A percentile compares a stretch with the other conserved stretches of the same genome.
Evolutionary conservation across 2,888 invertebrate species (phyloP).

Genomic region (Hermaeophaga mercurialis): DNA sequence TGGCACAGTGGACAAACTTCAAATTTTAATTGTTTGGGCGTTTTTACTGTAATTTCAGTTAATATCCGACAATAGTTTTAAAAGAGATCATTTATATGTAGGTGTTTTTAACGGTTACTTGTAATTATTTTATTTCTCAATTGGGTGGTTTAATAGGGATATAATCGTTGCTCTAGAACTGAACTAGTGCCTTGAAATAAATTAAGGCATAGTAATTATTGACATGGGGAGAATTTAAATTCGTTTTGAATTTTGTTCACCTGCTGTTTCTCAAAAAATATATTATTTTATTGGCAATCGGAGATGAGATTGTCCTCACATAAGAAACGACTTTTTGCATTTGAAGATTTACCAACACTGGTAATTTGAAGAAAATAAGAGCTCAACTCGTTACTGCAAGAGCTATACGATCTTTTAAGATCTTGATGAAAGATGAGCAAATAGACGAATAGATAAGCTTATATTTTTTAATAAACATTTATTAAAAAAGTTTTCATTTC

Average conservation of each 20-base stretch:
- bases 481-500: background rate
- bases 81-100: too few relatives aligned
- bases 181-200: constrained; percentile 3
- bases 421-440: background rate
- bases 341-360: constrained; percentile 7
- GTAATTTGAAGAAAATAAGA: constrained; percentile 14
- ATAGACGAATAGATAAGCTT: constrained; percentile 2
- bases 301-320: too few relatives aligned
- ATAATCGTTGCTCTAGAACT: background rate
- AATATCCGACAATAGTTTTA: too few relatives aligned
- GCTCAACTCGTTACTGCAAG: constrained; percentile 4
- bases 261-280: background rate
- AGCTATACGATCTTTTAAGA: constrained; percentile 1
- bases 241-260: constrained; percentile 25
- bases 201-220: background rate
- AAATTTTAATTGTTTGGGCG: too few relatives aligned
- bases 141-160: too few relatives aligned
- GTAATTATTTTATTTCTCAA: too few relatives aligned
- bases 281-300: too few relatives aligned
- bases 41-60: too few relatives aligned
- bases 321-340: too few relatives aligned
- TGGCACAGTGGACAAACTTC: constrained; percentile 21
- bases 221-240: constrained; percentile 8
- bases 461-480: background rate
- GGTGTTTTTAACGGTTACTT: too few relatives aligned